phyloP scores from a whole-genome alignment of 2,888 invertebrate genomes.

The Zele albiditarsus region DNA sequence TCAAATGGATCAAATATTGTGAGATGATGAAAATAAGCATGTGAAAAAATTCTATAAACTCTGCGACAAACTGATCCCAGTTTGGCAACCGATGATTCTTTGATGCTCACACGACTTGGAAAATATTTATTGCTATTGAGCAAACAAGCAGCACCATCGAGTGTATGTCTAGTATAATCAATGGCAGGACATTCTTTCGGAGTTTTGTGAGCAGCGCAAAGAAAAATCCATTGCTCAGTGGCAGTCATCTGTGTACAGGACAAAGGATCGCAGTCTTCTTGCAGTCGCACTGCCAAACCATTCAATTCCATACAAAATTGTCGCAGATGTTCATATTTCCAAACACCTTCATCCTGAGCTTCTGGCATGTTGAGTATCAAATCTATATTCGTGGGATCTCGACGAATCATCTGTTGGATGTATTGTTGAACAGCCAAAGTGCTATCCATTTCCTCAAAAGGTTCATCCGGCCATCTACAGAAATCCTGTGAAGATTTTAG shows the following conservation, averaged over 20 bases:
- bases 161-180: conserved; percentile 98
- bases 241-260: conserved; percentile 99
- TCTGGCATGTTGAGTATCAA: conserved; percentile 97
- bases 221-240: conserved; percentile 99
- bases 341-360: conserved; percentile 98
- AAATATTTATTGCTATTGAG: conserved; percentile 99
- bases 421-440: conserved; percentile 98
- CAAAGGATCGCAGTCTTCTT: conserved; percentile 96
- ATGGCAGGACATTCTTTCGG: conserved; percentile 99
- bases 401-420: conserved; percentile 97
- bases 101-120: conserved; percentile 99
- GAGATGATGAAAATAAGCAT: conserved; percentile 99
- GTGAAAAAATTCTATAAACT: conserved; percentile 99
- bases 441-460: conserved; percentile 99
- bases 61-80: conserved; percentile 98
- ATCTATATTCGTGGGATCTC: conserved; percentile 94
- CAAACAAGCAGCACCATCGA: conserved; percentile 98
- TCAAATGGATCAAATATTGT: conserved; percentile 98
- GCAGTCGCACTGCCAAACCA: conserved; percentile 96
- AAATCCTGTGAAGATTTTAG: conserved; percentile 82
- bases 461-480: conserved; percentile 97
- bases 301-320: conserved; percentile 99
- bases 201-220: conserved; percentile 99
- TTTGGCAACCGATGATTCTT: conserved; percentile 98
- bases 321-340: conserved; percentile 99